A percentile compares a stretch with the other conserved stretches of the same genome.
Evolutionary conservation across 2,113 vertebrate species (phyloP).

Genomic region (Sylvia atricapilla): DNA sequence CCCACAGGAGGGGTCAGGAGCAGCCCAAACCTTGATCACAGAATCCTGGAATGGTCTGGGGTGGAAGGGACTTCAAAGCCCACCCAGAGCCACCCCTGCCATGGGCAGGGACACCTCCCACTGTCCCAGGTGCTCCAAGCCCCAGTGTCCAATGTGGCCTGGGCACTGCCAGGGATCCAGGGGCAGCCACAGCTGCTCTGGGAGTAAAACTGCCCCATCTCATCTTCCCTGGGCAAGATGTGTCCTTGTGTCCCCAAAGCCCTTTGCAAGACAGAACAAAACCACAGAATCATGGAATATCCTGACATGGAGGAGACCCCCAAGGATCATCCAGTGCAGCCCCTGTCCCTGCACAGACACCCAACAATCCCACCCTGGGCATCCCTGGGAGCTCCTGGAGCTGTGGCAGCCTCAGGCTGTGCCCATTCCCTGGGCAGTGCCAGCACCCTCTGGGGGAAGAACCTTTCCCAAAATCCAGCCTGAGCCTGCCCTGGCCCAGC

Average conservation of each 20-base stretch:
- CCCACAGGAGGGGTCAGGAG: background rate
- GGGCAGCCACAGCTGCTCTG: background rate
- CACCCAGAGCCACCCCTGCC: background rate
- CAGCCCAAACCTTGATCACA: background rate
- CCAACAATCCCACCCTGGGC: background rate
- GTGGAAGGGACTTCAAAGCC: rapidly evolving
- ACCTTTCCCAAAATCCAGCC: rapidly evolving
- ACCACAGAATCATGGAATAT: background rate
- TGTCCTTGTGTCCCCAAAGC: background rate
- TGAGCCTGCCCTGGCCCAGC: background rate
- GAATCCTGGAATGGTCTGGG: rapidly evolving
- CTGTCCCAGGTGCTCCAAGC: background rate
- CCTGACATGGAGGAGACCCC: rapidly evolving
- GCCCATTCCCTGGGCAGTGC: background rate
- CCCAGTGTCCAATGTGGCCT: background rate
- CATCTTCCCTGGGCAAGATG: background rate
- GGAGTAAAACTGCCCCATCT: background rate
- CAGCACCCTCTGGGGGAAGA: background rate
- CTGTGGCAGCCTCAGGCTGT: background rate
- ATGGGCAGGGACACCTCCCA: background rate
- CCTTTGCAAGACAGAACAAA: background rate
- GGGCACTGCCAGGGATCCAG: background rate
- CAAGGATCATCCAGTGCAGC: rapidly evolving
- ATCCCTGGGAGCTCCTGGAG: background rate
- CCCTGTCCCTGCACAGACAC: background rate